Evolutionary conservation across 2,888 invertebrate genomes (phyloP).

Genomic region (Allygus modestus): DNA sequence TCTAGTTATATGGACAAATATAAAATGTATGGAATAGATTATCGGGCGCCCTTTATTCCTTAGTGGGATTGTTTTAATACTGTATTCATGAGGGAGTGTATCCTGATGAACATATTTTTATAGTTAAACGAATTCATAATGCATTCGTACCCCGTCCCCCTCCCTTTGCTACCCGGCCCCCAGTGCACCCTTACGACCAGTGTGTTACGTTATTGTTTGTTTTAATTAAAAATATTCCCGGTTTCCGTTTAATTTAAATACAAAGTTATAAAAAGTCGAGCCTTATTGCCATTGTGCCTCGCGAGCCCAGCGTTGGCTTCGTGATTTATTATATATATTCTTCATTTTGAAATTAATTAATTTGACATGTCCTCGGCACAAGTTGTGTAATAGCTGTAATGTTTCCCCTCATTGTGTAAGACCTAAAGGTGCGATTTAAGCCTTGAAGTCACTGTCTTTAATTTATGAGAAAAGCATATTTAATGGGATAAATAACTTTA

Average conservation of each 20-base stretch:
- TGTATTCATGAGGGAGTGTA: slow-evolving; percentile 47
- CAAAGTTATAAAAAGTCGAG: slow-evolving; percentile 27
- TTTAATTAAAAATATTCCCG: slow-evolving; percentile 55
- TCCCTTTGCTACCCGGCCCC: not conserved
- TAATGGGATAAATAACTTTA: too few species aligned
- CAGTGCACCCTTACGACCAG: slow-evolving; percentile 21
- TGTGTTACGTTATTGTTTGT: slow-evolving; percentile 42
- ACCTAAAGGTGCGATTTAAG: too few species aligned
- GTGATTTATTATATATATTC: not conserved
- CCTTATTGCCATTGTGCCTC: not conserved
- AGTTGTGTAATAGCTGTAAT: not conserved
- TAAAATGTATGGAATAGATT: slow-evolving; percentile 57
- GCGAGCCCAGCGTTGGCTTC: not conserved
- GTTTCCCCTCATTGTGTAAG: too few species aligned
- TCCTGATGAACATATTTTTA: slow-evolving; percentile 54
- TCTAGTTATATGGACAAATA: slow-evolving; percentile 58
- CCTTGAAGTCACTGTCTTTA: too few species aligned
- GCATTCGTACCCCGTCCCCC: not conserved
- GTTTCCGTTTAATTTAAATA: slow-evolving; percentile 54
- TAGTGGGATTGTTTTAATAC: slow-evolving; percentile 54
- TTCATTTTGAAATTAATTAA: not conserved
- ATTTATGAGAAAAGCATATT: too few species aligned
- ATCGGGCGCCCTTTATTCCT: slow-evolving; percentile 54
- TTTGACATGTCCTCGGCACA: not conserved
- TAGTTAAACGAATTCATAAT: slow-evolving; percentile 56